Evolutionary conservation across 2,888 invertebrate genomes (phyloP).

Genomic region (Schizotus pectinicornis): DNA sequence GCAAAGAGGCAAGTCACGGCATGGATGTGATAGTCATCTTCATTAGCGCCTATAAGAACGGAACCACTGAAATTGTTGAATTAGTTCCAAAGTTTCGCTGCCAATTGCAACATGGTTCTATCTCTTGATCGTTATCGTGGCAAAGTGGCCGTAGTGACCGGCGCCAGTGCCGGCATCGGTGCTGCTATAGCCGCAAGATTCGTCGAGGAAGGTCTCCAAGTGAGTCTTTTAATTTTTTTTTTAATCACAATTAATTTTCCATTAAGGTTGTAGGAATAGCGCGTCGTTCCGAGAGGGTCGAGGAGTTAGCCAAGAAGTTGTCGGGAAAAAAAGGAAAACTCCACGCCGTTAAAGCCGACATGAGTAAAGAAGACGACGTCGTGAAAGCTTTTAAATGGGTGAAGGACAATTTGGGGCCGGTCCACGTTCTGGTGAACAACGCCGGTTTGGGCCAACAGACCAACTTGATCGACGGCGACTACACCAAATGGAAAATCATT

Average conservation of each 20-base stretch:
- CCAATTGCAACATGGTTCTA: neutral
- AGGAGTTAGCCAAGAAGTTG: neutral
- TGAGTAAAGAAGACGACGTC: neutral
- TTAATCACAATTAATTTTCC: neutral
- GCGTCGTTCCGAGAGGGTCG: neutral
- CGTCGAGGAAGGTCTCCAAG: neutral
- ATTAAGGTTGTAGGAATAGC: neutral
- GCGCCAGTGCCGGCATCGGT: conserved; percentile 1
- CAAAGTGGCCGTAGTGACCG: conserved; percentile 1
- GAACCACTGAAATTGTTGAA: too few species aligned
- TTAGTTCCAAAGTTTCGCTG: too few species aligned
- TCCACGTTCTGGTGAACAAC: neutral
- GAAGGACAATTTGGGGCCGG: neutral
- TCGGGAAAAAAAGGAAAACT: neutral
- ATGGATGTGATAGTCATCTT: too few species aligned
- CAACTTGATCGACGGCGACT: neutral
- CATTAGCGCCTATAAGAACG: too few species aligned
- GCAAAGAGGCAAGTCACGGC: too few species aligned
- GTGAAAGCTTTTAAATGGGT: neutral
- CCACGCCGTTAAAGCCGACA: neutral
- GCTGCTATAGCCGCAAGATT: conserved; percentile 2
- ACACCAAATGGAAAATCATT: neutral
- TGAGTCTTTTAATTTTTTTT: neutral
- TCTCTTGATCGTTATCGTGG: neutral
- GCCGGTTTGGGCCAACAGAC: neutral